Conservation (phyloP, 2,113 vertebrate genomes). For the Campylomormyrus numenius region DNA sequence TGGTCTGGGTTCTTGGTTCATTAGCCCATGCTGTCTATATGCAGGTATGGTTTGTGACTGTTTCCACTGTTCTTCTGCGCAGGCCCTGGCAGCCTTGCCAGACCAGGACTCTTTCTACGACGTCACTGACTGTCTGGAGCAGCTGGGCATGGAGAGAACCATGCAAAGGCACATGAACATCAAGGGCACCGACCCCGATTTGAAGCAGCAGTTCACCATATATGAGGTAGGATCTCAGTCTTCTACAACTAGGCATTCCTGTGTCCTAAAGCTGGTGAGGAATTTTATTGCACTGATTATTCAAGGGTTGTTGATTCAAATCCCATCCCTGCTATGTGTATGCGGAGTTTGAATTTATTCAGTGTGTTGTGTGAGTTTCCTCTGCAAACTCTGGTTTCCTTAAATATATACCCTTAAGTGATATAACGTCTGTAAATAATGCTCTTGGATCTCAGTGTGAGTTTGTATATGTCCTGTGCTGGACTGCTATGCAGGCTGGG, state of each 20-base stretch:
- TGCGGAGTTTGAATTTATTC: not conserved
- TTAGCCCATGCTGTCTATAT: not conserved
- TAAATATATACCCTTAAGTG: not conserved
- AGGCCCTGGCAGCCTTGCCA: conserved; percentile 79
- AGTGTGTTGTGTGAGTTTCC: not conserved
- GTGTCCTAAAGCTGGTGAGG: not conserved
- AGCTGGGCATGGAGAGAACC: conserved; percentile 80
- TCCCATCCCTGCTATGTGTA: not conserved
- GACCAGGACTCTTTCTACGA: conserved; percentile 98
- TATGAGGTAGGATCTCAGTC: conserved; percentile 68
- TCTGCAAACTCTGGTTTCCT: not conserved
- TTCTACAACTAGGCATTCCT: not conserved
- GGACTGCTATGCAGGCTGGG: not conserved
- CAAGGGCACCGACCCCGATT: conserved; percentile 65
- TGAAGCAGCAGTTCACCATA: conserved; percentile 72
- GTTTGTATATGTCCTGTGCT: not conserved
- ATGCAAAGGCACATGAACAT: conserved; percentile 69
- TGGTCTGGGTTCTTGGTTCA: not conserved
- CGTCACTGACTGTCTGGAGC: conserved; percentile 81
- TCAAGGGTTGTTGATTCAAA: not conserved
- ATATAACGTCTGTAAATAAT: not conserved
- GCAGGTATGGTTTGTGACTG: not conserved
- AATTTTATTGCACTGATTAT: not conserved
- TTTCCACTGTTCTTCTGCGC: conserved; percentile 22
- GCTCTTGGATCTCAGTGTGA: not conserved